A percentile compares a stretch with the other conserved stretches of the same genome.
These are phyloP conservation scores for Erannis defoliaria DNA, from an alignment of 2,888 invertebrate genomes.

Conservation along the genomic window DNA sequence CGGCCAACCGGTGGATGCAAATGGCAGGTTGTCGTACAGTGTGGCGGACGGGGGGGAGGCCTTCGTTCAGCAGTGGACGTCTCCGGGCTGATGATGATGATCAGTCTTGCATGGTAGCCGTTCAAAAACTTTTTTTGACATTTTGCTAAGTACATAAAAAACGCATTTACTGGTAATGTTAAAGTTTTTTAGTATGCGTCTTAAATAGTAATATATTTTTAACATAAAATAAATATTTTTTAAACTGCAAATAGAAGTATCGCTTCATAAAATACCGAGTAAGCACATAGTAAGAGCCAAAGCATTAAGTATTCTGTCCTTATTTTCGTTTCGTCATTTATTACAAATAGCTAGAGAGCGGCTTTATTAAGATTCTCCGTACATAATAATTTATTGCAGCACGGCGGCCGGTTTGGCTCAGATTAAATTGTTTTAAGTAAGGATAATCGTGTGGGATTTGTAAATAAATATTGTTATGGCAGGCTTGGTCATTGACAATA, in stretches of 20 bases:
- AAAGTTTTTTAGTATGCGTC: too few relatives aligned
- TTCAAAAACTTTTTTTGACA: too few relatives aligned
- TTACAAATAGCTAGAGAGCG: conserved; percentile 74
- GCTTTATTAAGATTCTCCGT: conserved; percentile 81
- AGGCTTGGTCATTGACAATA: background rate
- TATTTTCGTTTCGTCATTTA: conserved; percentile 82
- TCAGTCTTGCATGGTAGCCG: too few relatives aligned
- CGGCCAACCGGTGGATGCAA: too few relatives aligned
- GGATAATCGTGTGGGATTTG: conserved; percentile 30
- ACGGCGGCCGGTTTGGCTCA: conserved; percentile 62
- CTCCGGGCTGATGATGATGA: too few relatives aligned
- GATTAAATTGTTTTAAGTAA: conserved; percentile 67
- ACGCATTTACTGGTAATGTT: too few relatives aligned
- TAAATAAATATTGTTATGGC: conserved; percentile 5
- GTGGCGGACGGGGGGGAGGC: too few relatives aligned
- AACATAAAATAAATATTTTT: background rate
- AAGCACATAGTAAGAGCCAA: conserved; percentile 51
- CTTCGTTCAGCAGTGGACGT: too few relatives aligned
- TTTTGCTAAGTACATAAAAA: too few relatives aligned
- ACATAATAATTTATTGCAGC: conserved; percentile 72
- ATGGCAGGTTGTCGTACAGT: too few relatives aligned
- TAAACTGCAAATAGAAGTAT: background rate
- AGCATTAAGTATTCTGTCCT: conserved; percentile 75
- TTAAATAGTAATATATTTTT: too few relatives aligned
- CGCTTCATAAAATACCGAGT: conserved; percentile 5